A percentile compares a stretch with the other conserved stretches of the same genome.
These are phyloP conservation scores for Alloscopus bannaensis DNA, from an alignment of 2,888 invertebrate species.

Conservation along the genomic window DNA sequence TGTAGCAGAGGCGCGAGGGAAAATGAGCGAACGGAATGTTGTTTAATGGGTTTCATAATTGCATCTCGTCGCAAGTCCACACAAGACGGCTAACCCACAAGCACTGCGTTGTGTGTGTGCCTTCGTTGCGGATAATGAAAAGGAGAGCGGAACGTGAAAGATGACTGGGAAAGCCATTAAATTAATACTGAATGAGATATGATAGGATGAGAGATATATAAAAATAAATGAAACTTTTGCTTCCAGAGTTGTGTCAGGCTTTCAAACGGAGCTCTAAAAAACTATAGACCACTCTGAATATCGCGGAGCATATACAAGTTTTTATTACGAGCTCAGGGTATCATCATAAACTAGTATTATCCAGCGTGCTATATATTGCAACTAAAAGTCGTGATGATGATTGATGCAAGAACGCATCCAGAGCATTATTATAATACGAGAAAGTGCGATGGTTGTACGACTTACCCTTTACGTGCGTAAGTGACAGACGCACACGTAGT, in stretches of 20 bases:
- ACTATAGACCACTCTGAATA: background rate
- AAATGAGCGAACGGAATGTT: background rate
- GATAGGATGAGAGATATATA: background rate
- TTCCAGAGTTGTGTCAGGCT: background rate
- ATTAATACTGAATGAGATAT: slow-evolving; percentile 18
- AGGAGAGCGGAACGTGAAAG: background rate
- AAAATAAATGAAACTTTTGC: slow-evolving; percentile 14
- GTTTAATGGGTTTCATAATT: slow-evolving; percentile 9
- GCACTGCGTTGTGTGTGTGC: no score
- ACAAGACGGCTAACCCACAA: background rate
- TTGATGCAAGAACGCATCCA: no score
- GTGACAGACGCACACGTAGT: background rate
- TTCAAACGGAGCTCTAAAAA: background rate
- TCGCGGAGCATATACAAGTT: no score
- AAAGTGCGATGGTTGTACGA: no score
- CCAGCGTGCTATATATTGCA: background rate
- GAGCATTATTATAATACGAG: background rate
- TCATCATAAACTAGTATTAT: background rate
- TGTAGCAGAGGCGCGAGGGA: no score
- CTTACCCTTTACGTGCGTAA: background rate
- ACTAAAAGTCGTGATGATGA: background rate
- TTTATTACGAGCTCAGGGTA: no score
- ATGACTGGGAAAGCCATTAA: slow-evolving; percentile 11
- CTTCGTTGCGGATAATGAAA: background rate
- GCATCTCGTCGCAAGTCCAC: background rate